Conservation (phyloP, 2,797 vertebrate genomes). For the Bovichtus diacanthus region DNA sequence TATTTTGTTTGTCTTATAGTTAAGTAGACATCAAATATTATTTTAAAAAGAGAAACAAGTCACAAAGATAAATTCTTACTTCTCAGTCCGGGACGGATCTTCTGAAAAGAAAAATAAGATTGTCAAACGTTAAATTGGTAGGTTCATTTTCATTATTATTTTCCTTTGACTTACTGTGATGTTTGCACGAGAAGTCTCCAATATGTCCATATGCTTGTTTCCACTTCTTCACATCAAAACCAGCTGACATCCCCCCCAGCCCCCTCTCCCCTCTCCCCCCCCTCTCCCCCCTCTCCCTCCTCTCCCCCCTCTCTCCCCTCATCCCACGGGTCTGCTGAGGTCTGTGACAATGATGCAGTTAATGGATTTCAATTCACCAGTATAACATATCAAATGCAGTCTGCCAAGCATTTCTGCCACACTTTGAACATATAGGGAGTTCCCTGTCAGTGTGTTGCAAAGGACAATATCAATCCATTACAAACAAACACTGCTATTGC, state of each 20-base stretch:
- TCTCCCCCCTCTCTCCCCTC: constrained; percentile 4
- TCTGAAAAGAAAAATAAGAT: constrained; percentile 26
- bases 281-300: background rate
- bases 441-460: too few species aligned
- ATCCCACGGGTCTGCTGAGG: constrained; percentile 42
- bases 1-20: background rate
- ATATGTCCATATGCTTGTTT: constrained; percentile 71
- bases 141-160: constrained; percentile 11
- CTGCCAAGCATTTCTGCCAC: background rate
- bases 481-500: too few species aligned
- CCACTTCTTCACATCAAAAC: constrained; percentile 85
- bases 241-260: constrained; percentile 81
- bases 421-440: background rate
- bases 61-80: constrained; percentile 64
- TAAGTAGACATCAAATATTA: background rate
- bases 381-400: constrained; percentile 33
- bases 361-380: constrained; percentile 60
- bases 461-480: too few species aligned
- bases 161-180: constrained; percentile 43
- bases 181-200: constrained; percentile 55
- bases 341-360: constrained; percentile 50
- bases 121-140: background rate
- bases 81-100: constrained; percentile 32
- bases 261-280: constrained; percentile 15
- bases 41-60: constrained; percentile 12